Conservation (phyloP, 30 jellyfish, hydroid and myxozoan genomes). For the Chironex yamaguchii region DNA sequence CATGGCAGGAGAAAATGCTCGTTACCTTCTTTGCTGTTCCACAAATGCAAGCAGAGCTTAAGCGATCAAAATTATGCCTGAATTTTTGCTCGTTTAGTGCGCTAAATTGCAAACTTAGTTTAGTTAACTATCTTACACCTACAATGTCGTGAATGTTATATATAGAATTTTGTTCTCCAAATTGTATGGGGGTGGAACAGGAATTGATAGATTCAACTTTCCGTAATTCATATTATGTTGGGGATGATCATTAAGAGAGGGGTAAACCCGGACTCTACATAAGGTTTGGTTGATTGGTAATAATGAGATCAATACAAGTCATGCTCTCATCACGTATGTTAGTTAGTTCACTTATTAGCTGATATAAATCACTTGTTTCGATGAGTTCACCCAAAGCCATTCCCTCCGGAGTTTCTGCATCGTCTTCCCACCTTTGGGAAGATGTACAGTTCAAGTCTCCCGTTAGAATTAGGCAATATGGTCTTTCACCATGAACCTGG, state of each 20-base stretch:
- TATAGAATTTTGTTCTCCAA: no score
- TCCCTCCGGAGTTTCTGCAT: slow-evolving; percentile 24
- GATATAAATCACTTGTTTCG: slow-evolving; percentile 41
- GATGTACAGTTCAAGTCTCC: slow-evolving; percentile 41
- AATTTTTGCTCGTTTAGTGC: no score
- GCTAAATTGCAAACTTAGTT: no score
- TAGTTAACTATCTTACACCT: no score
- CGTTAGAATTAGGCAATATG: slow-evolving; percentile 53
- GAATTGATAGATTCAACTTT: slow-evolving; percentile 13
- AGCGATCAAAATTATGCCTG: no score
- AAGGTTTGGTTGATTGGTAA: slow-evolving; percentile 39
- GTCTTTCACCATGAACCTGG: slow-evolving; percentile 59
- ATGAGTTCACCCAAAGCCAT: slow-evolving; percentile 44
- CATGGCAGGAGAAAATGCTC: no score
- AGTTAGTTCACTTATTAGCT: slow-evolving; percentile 51
- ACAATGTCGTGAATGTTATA: no score
- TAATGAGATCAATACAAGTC: slow-evolving; percentile 38
- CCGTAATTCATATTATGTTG: slow-evolving; percentile 28
- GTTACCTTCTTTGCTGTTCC: no score
- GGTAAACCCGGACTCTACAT: no score
- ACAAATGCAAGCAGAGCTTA: no score
- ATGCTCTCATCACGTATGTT: slow-evolving; percentile 27
- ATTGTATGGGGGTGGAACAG: slow-evolving; percentile 65
- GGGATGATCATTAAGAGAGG: slow-evolving; percentile 40
- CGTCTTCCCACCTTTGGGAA: slow-evolving; percentile 59